Evolutionary conservation across 2,888 invertebrate genomes (phyloP).

Genomic region (Hypena proboscidalis): DNA sequence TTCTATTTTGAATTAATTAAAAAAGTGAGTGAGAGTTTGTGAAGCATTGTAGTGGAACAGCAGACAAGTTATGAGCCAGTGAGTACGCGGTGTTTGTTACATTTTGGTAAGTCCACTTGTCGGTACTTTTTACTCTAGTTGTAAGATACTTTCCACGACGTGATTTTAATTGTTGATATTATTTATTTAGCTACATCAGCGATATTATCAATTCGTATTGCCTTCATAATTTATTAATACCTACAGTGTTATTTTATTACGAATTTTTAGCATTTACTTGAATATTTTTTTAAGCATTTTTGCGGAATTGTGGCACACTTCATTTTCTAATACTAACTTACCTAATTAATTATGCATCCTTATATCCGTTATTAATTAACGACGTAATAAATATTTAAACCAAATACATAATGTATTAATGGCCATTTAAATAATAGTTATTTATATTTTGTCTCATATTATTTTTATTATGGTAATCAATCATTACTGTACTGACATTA

Average conservation of each 20-base stretch:
- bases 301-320: too few relatives aligned
- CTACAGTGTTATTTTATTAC: too few relatives aligned
- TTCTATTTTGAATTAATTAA: conserved; percentile 19
- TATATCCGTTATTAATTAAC: neutral
- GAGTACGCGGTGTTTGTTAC: conserved; percentile 18
- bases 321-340: too few relatives aligned
- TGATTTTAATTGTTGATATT: neutral
- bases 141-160: conserved; percentile 1
- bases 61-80: conserved; percentile 27
- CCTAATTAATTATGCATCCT: too few relatives aligned
- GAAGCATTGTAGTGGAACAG: conserved; percentile 34
- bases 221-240: too few relatives aligned
- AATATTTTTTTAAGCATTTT: too few relatives aligned
- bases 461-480: conserved; percentile 9
- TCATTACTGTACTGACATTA: conserved; percentile 8
- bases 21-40: conserved; percentile 41
- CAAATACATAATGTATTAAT: neutral
- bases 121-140: conserved; percentile 23
- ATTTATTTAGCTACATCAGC: too few relatives aligned
- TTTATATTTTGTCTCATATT: neutral
- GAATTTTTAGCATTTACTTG: too few relatives aligned
- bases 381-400: neutral
- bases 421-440: too few relatives aligned
- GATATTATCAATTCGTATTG: too few relatives aligned
- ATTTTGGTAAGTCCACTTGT: conserved; percentile 38